Evolutionary conservation across 2,113 vertebrate genomes (phyloP).

Genomic region (Sapayoa aenigma): DNA sequence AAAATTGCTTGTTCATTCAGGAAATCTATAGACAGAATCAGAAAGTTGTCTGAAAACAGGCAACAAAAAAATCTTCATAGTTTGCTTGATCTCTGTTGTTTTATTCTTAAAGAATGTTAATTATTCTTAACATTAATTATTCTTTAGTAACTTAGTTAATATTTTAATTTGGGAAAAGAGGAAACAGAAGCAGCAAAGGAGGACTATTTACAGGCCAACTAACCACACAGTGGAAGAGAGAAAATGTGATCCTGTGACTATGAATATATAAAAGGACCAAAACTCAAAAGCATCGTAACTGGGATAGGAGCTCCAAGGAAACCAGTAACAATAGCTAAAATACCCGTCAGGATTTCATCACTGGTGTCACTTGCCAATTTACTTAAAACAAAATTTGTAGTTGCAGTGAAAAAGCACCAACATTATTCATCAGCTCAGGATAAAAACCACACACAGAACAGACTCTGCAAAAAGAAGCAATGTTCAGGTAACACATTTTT

Average conservation of each 20-base stretch:
- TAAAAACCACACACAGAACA: neutral
- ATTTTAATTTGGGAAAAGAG: neutral
- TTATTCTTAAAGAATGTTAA: neutral
- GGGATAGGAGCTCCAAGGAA: slow-evolving; percentile 12
- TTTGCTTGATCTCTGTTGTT: neutral
- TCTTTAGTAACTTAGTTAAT: neutral
- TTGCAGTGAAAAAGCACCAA: neutral
- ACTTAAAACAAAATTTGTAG: neutral
- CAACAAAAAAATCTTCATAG: neutral
- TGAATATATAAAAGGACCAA: neutral
- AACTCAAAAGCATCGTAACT: neutral
- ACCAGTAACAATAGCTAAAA: slow-evolving; percentile 35
- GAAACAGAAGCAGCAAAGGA: neutral
- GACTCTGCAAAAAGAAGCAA: neutral
- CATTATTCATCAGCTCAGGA: neutral
- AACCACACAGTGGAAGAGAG: neutral
- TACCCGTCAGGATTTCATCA: neutral
- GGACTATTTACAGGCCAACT: neutral
- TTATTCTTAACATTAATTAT: neutral
- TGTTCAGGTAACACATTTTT: slow-evolving; percentile 7
- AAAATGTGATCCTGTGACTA: neutral
- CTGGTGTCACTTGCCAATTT: neutral
- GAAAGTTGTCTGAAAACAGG: neutral
- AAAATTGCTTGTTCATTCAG: neutral
- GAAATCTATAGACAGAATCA: neutral